Evolutionary conservation across 2,888 invertebrate genomes (phyloP).

Genomic region (Venusia cambrica): DNA sequence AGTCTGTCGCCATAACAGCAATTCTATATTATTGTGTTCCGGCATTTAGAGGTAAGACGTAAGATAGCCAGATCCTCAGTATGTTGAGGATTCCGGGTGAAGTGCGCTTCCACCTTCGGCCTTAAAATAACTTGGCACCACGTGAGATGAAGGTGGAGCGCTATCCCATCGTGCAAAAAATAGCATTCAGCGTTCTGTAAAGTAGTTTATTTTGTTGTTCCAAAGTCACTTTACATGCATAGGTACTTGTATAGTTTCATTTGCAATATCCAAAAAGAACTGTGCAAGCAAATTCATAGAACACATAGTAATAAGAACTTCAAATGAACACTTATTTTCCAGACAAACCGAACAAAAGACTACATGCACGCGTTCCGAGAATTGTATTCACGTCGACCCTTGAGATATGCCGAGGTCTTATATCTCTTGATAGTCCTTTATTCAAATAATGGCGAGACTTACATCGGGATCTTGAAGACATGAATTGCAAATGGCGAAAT

Average conservation of each 20-base stretch:
- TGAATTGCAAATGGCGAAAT: conserved; percentile 65
- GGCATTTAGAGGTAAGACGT: too few relatives aligned
- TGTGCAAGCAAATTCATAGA: conserved; percentile 4
- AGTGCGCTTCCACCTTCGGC: too few relatives aligned
- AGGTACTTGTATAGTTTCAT: not conserved
- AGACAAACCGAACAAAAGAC: conserved; percentile 19
- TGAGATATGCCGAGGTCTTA: conserved; percentile 29
- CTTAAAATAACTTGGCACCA: too few relatives aligned
- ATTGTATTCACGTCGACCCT: conserved; percentile 24
- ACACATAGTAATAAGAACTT: conserved; percentile 6
- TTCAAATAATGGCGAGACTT: conserved; percentile 31
- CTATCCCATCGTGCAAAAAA: too few relatives aligned
- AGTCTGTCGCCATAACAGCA: too few relatives aligned
- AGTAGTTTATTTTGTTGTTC: not conserved
- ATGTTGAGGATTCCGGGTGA: too few relatives aligned
- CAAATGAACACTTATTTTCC: conserved; percentile 9
- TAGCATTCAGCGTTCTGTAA: not conserved
- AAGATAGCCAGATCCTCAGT: too few relatives aligned
- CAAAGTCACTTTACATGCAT: not conserved
- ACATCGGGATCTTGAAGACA: conserved; percentile 39
- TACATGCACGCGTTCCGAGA: conserved; percentile 20
- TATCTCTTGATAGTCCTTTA: conserved; percentile 32
- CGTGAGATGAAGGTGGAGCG: too few relatives aligned
- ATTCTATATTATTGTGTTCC: too few relatives aligned
- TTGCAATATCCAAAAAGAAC: not conserved